phyloP scores from a whole-genome alignment of 2,797 vertebrate species.

The Liasis olivaceus region DNA sequence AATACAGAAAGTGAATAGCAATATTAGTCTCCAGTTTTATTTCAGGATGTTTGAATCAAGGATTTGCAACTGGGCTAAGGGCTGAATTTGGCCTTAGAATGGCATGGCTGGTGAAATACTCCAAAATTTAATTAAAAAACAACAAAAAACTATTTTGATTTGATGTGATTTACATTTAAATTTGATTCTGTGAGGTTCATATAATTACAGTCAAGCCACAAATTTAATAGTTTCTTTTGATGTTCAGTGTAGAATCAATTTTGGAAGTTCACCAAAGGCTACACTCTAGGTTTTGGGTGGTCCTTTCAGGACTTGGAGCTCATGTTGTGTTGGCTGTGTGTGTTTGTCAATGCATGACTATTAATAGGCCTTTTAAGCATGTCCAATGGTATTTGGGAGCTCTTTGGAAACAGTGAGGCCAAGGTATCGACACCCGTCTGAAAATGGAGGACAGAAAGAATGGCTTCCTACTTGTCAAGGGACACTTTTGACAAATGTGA shows the following conservation, averaged over 20 bases:
- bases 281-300: background rate
- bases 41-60: background rate
- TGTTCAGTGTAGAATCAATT: background rate
- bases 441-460: background rate
- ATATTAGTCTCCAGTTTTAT: background rate
- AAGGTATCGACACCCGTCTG: background rate
- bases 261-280: background rate
- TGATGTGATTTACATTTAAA: background rate
- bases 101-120: background rate
- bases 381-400: background rate
- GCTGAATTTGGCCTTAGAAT: background rate
- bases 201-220: background rate
- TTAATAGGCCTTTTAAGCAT: background rate
- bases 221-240: background rate
- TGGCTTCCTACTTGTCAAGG: background rate
- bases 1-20: background rate
- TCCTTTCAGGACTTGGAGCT: background rate
- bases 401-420: background rate
- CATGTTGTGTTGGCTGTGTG: background rate
- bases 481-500: background rate
- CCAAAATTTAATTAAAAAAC: background rate
- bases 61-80: background rate
- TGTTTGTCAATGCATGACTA: background rate
- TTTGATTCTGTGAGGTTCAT: background rate
- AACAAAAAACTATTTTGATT: background rate